Evolutionary conservation across 2,113 vertebrate species (phyloP).

Genomic region (Entelurus aequoreus): DNA sequence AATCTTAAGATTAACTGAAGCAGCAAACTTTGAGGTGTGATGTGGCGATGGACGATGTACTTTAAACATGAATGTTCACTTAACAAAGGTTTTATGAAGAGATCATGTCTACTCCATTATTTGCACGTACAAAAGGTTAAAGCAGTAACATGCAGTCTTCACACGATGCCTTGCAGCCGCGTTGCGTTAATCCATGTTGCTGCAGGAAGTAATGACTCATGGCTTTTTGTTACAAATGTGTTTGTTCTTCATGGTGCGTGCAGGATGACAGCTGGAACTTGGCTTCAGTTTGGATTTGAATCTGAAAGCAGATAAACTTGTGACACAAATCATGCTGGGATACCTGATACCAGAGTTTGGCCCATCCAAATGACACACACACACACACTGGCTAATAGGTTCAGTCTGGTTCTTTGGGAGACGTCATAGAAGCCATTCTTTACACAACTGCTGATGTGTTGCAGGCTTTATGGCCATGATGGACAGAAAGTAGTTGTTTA

Average conservation of each 20-base stretch:
- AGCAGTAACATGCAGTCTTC: not conserved
- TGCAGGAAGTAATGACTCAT: not conserved
- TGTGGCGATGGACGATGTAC: too few species aligned
- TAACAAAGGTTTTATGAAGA: too few species aligned
- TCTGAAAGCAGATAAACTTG: constrained; percentile 17
- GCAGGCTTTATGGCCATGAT: constrained; percentile 1
- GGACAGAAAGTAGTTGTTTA: not conserved
- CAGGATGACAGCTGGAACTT: constrained; percentile 33
- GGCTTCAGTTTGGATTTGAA: constrained; percentile 54
- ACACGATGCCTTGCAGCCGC: not conserved
- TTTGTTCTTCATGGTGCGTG: constrained; percentile 23
- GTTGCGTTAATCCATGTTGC: constrained; percentile 1
- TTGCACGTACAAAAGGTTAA: too few species aligned
- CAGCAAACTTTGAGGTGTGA: too few species aligned
- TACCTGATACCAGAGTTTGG: not conserved
- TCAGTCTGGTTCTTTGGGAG: not conserved
- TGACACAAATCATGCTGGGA: too few species aligned
- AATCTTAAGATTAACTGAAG: too few species aligned
- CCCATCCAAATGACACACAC: not conserved
- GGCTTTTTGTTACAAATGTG: constrained; percentile 20
- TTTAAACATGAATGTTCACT: too few species aligned
- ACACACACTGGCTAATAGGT: not conserved
- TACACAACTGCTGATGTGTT: constrained; percentile 13
- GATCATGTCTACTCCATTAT: too few species aligned
- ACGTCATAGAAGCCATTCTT: constrained; percentile 25